Evolutionary conservation across 1,140 invertebrate species (phyloP), one percentile per base, ranked within the genome.

Genomic region (Plodia interpunctella): DNA sequence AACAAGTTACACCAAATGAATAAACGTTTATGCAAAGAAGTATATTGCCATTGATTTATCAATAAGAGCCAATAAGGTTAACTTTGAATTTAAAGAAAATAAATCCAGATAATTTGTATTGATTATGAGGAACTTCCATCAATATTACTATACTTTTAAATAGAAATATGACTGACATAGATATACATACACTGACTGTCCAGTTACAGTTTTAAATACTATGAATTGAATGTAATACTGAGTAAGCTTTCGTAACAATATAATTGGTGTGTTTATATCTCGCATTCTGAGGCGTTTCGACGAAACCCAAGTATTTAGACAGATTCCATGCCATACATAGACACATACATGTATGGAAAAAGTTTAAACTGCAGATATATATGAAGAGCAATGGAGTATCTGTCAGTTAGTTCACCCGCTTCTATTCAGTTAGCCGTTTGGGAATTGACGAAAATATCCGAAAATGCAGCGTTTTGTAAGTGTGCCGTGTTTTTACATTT

Each of bases 391-490:
- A 3, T 44, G 38, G 38, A 15, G 13, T 44, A 6, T n/a, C 13
- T 3, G 38, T 44, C 38, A 44, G 38, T 44, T 17, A 10, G 38
- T 15, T 15, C 38, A 15, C 13, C 38, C n/a, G 1, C 13, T 3
- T n/a, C 15, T 15, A 15, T 44, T 15, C 38, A 15, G 15, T 2
- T 2, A 17, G 38, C 13, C 38, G 38, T 44, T 44, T 44, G 13
- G 54, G 44, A 52, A 53, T 17, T 15, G 50, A 49, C 19, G 21
- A 15, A 21, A 19, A 32, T 32, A 8, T 32, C 30, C 4, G 11
- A 66, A 60, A 52, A 66, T 66, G 65, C 59, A 59, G 44, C 57
- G 55, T 28, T 51, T 63, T 54, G 65, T 66, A 54, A 66, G 65
- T 66, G 30, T 30, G 19, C 20, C 15, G 5, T 30, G 20, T 51